Base-by-base conservation (phyloP, 2,888 invertebrate genomes). In the Sarcophaga variegata region DNA sequence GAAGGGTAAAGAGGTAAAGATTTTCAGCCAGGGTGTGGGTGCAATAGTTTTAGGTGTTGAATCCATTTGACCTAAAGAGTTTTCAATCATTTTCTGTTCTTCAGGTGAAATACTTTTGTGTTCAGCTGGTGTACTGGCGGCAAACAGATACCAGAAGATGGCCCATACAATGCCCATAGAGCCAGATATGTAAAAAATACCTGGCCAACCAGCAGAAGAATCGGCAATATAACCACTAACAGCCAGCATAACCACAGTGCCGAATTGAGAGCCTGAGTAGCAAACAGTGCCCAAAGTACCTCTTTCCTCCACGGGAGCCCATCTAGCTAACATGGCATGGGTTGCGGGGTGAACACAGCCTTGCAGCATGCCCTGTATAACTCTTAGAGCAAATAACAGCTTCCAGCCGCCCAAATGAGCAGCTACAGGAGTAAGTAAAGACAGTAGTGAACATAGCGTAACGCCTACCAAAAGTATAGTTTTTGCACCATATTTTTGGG, bases 131-230 rank as follows among this genome's bases (percentile, higher is more conserved):
- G 95, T 95, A 88, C 95, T 95, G 1, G 96, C 94, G 0, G 96
- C 96, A 10, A 96, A 93, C 64, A 95, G 91, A 12, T 94, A 92
- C 94, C 96, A 97, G 0, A 93, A 90, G 0, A 95, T 87, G 0
- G 95, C 93, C 96, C 96, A 97, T 0, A 95, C 45, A 0, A 95
- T 92, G 0, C 96, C 96, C 6, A 95, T 92, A 1, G 93, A 93
- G 0, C 97, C 97, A 90, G 96, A 96, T 1, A 95, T 92, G 90
- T 97, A 97, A 93, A 97, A 97, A 83, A 96, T 96, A 1, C 96
- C 95, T 0, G 96, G 96, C 97, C 97, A 97, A 2, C 97, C 97
- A 88, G 95, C 94, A 0, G 93, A 90, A 0, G 96, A 95, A 3
- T 95, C 95, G 0, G 96, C 94, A 72, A 98, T 94, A 11, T 95